phyloP scores from a whole-genome alignment of 2,113 vertebrate genomes.

The Eretmodus cyanostictus region DNA sequence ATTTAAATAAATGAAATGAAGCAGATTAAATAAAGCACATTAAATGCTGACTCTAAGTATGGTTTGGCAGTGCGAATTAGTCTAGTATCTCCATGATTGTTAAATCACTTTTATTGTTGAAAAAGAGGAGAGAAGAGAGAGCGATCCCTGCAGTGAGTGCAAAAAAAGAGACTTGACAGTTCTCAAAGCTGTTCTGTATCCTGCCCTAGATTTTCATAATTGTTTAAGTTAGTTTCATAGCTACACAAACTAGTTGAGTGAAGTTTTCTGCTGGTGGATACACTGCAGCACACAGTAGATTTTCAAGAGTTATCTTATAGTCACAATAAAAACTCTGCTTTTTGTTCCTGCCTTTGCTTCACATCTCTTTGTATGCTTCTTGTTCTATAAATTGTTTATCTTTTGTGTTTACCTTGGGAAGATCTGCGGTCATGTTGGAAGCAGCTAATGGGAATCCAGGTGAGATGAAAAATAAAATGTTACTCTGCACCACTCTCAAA shows the following conservation, averaged over 20 bases:
- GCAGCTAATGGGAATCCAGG: conserved; percentile 14
- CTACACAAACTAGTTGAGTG: accelerated
- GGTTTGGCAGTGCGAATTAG: not conserved
- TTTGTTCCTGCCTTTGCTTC: not conserved
- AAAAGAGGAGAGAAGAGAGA: not conserved
- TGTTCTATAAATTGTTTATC: not conserved
- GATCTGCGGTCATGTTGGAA: not conserved
- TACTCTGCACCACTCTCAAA: not conserved
- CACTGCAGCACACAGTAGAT: not conserved
- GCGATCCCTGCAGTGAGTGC: not conserved
- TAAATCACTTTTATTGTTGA: not conserved
- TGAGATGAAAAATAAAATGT: not conserved
- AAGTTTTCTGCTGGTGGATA: not conserved
- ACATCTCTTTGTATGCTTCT: not conserved
- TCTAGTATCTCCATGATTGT: not conserved
- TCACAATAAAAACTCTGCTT: not conserved
- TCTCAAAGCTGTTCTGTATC: not conserved
- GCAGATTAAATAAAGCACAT: not conserved
- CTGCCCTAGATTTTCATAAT: not conserved
- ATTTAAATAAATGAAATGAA: not conserved
- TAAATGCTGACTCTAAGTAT: not conserved
- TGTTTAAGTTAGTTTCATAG: not conserved
- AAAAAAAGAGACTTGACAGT: not conserved
- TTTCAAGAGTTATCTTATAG: not conserved
- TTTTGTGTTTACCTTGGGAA: not conserved